Base-by-base conservation (phyloP, 2,888 invertebrate genomes). In the Rhingia rostrata region DNA sequence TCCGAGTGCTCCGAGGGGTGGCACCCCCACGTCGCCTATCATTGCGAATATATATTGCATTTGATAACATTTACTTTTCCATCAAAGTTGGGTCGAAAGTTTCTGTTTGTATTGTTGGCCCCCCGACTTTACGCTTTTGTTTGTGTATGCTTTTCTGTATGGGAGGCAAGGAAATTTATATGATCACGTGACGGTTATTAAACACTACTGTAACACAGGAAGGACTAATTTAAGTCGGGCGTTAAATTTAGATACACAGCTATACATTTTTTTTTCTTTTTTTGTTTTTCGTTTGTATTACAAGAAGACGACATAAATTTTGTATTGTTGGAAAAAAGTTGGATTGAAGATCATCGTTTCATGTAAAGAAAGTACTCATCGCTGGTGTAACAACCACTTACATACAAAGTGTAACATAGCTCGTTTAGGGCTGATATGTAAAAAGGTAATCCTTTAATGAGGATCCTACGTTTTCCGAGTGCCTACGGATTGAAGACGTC, bases 1-100 rank as follows among this genome's bases (percentile, higher is more conserved):
- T 30, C 37, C 51, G 12, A 41, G n/a, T n/a, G 7, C 49, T 10
- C 6, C 12, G 1, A 45, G 12, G 22, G 22, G 22, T 22, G 14
- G 3, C 54, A 0, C 30, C 12, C 49, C 61, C 75, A 39, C 49
- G 22, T 22, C 22, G 22, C 22, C 22, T 72, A 61, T 61, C 73
- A 78, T 63, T 78, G 63, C 78, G 73, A 67, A 73, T 83, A 70
- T 75, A 77, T 79, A 84, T 84, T 74, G 69, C 70, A 70, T 84
- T 53, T 66, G 74, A 84, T 70, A 84, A 84, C 79, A 84, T 84
- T 84, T 75, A 80, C 74, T 84, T 84, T 80, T 80, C 70, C 80
- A 80, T 84, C 79, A 84, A 84, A 84, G 74, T 84, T 84, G 66
- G 51, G 80, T 56, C 58, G 74, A 74, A 79, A 80, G 74, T 84